These are phyloP conservation scores for Pedetes capensis DNA, from an alignment of 2,113 vertebrate genomes.

Conservation along the genomic window DNA sequence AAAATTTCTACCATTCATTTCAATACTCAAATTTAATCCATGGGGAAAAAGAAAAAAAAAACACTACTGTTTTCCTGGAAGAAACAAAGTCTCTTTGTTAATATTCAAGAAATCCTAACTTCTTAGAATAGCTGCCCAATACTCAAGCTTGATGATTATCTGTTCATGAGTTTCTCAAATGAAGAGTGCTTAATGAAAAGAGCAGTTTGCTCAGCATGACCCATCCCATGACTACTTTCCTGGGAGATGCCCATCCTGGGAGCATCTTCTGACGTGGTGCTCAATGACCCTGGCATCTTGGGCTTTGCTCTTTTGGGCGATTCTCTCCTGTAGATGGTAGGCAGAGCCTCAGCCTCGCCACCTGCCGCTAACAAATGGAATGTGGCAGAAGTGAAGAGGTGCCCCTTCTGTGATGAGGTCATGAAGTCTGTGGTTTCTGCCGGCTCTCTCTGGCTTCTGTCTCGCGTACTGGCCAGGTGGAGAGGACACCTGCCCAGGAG, in stretches of 20 bases:
- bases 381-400: too few species aligned
- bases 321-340: background rate
- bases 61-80: background rate
- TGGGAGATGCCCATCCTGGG: background rate
- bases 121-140: background rate
- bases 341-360: background rate
- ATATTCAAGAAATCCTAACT: background rate
- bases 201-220: background rate
- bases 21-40: background rate
- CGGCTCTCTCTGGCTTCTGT: background rate
- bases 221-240: background rate
- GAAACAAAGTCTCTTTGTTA: background rate
- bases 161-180: background rate
- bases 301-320: background rate
- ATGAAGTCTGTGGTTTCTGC: background rate
- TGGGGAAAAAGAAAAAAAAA: too few species aligned
- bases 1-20: background rate
- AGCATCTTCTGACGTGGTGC: background rate
- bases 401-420: background rate
- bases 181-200: background rate
- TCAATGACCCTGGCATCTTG: background rate
- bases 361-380: background rate
- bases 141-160: background rate
- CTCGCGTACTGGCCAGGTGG: background rate
- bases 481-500: background rate